These are phyloP conservation scores for Oceanodroma leucorhoa DNA, from an alignment of 2,797 vertebrate genomes.

Conservation along the genomic window DNA sequence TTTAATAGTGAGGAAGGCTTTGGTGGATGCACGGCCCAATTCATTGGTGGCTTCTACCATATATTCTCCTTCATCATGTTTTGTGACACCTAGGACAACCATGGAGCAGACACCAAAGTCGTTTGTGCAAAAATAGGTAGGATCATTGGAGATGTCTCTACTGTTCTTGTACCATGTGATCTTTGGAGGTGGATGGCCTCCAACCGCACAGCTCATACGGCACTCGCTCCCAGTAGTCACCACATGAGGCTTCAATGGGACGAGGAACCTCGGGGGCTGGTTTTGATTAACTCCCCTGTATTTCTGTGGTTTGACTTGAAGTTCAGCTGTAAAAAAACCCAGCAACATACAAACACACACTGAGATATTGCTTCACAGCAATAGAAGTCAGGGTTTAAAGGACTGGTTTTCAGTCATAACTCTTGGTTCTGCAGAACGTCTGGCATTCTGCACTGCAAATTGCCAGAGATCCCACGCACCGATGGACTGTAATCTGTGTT, in stretches of 20 bases:
- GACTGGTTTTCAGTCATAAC: not conserved
- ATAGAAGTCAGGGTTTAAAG: not conserved
- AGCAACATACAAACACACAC: not conserved
- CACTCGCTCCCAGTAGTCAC: conserved; percentile 84
- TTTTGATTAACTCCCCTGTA: conserved; percentile 69
- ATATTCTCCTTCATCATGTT: conserved; percentile 81
- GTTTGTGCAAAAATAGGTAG: conserved; percentile 82
- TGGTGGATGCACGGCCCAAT: conserved; percentile 78
- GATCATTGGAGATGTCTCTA: conserved; percentile 78
- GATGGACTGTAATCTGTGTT: not conserved
- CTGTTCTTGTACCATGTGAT: conserved; percentile 85
- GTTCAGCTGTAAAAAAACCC: conserved; percentile 69
- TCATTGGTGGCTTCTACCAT: conserved; percentile 78
- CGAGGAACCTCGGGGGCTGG: conserved; percentile 80
- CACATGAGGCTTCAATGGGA: conserved; percentile 81
- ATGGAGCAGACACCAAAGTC: conserved; percentile 87
- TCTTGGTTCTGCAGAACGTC: not conserved
- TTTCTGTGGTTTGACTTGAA: conserved; percentile 57
- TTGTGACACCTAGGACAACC: conserved; percentile 76
- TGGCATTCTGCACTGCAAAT: not conserved
- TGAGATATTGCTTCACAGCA: not conserved
- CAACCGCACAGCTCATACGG: conserved; percentile 88
- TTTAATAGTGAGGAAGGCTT: conserved; percentile 79
- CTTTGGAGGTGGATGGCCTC: conserved; percentile 80
- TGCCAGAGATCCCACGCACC: not conserved